Evolutionary conservation across 64 coral and sea anemone genomes (phyloP), one percentile per base, ranked within the genome.

Genomic region (Montipora foliosa): DNA sequence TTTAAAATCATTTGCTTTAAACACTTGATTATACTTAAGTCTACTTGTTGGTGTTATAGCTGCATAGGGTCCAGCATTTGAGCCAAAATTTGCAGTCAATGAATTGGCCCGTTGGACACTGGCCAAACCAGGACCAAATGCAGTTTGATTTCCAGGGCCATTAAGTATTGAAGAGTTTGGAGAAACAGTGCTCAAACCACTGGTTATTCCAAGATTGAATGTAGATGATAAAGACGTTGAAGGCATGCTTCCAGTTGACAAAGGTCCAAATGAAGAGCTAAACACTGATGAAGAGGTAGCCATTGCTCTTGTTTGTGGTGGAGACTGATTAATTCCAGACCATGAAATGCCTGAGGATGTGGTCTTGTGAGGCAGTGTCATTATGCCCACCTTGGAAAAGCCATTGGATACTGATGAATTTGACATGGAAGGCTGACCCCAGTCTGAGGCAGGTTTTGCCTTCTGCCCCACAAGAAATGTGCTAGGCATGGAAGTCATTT

Each of bases 11-110:
- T 93, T 81, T 44, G 92, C 87, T 67, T 99, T 99, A 45, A 99
- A 99, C 92, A 99, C 91, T 74, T 99, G 95, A 66, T 96, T 99
- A 80, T 92, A 99, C 78, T 99, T 99, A 4, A 99, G 87, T 66
- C 92, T 94, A 19, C 89, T 78, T 20, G 72, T 15, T 15, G 89
- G 78, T 52, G 92, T 84, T n/a, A 97, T 97, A 51, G 77, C 77
- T 46, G 77, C 83, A 84, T 70, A 94, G 6, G 88, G 81, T 64
- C 68, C 75, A 78, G 76, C 49, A 44, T 17, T 69, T 53, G 74
- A 89, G 57, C 74, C 87, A 87, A 80, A 68, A 21, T 50, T 17
- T 21, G 5, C 64, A 82, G 67, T 91, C 48, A 77, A 37, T 82
- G 72, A 92, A 62, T 95, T 90, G 15, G 67, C 6, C 10, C 86